phyloP scores from a whole-genome alignment of 2,888 invertebrate species.

The Hoplodrina blanda region DNA sequence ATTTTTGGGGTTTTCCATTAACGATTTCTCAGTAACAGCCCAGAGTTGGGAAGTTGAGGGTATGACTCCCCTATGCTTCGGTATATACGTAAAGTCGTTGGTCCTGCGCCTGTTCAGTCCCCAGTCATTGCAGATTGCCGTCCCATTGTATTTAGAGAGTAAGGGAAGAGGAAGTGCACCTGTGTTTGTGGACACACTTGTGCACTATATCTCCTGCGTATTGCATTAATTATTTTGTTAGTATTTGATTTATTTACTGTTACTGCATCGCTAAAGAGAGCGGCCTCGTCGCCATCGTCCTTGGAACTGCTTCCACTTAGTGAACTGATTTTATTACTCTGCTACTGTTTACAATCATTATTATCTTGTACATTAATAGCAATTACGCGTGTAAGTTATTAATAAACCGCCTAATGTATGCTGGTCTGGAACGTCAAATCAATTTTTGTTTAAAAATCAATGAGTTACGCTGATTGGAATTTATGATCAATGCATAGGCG shows the following conservation, averaged over 20 bases:
- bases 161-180: too few relatives aligned
- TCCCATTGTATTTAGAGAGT: too few relatives aligned
- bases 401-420: constrained; percentile 42
- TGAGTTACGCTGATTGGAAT: constrained; percentile 25
- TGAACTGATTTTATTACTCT: constrained; percentile 40
- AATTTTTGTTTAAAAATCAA: constrained; percentile 42
- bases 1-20: too few relatives aligned
- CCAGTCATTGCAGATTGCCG: too few relatives aligned
- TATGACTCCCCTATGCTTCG: too few relatives aligned
- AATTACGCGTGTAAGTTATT: constrained; percentile 28
- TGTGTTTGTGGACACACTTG: too few relatives aligned
- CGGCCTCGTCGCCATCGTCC: constrained; percentile 64
- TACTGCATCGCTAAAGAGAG: constrained; percentile 42
- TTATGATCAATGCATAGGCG: constrained; percentile 10
- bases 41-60: too few relatives aligned
- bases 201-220: too few relatives aligned
- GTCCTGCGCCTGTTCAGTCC: too few relatives aligned
- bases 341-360: constrained; percentile 49
- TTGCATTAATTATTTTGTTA: not conserved
- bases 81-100: too few relatives aligned
- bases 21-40: too few relatives aligned
- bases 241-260: constrained; percentile 24
- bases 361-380: constrained; percentile 32
- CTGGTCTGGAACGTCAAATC: constrained; percentile 20
- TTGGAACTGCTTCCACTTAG: constrained; percentile 58